phyloP scores from a whole-genome alignment of 2,113 vertebrate genomes.

The Addax nasomaculatus region DNA sequence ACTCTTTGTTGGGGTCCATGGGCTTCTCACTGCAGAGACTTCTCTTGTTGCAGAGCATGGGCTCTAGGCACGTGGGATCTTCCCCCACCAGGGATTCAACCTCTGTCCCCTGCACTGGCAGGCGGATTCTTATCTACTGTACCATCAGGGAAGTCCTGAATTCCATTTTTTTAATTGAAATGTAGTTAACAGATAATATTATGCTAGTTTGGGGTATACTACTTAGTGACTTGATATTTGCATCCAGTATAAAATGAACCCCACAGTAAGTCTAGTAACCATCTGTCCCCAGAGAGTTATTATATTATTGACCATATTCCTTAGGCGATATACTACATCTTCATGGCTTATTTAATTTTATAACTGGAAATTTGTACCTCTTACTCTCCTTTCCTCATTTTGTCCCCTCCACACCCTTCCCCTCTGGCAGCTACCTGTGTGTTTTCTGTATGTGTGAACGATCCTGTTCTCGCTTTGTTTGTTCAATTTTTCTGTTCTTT shows the following conservation, averaged over 20 bases:
- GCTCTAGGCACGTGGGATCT: not conserved
- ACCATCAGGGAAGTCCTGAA: not conserved
- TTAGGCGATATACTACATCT: not conserved
- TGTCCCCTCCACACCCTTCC: not conserved
- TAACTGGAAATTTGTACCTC: not conserved
- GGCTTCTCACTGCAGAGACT: not conserved
- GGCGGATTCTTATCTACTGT: not conserved
- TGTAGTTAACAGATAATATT: not conserved
- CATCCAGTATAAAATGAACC: not conserved
- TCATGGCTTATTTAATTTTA: not conserved
- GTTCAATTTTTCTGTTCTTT: not conserved
- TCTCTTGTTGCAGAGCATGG: not conserved
- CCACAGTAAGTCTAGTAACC: not conserved
- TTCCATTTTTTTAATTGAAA: not conserved
- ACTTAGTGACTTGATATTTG: not conserved
- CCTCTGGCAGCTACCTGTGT: not conserved
- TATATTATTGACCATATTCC: not conserved
- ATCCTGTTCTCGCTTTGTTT: not conserved
- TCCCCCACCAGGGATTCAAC: not conserved
- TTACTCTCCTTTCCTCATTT: not conserved
- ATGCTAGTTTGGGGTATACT: not conserved
- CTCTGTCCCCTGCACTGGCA: not conserved
- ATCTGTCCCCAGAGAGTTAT: not conserved
- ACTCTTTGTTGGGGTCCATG: not conserved
- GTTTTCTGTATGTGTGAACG: not conserved